phyloP scores from a whole-genome alignment of 2,888 invertebrate genomes.

The Andrena flavipes region DNA sequence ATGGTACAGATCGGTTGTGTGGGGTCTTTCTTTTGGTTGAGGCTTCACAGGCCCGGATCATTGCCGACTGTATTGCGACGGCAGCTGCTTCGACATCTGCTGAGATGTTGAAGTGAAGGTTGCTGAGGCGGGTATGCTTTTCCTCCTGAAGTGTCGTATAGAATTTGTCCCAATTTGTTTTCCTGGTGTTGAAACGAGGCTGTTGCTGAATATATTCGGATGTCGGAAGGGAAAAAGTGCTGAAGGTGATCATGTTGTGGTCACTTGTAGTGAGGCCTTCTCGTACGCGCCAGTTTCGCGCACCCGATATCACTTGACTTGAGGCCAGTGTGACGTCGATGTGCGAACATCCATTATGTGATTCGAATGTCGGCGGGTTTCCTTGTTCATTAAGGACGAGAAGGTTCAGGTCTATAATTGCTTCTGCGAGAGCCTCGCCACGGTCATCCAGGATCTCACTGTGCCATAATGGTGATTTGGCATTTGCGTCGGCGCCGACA shows the following conservation, averaged over 20 bases:
- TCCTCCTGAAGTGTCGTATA: too few species aligned
- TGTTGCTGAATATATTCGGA: too few species aligned
- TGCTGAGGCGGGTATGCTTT: too few species aligned
- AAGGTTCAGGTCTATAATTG: not conserved
- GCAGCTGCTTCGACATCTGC: too few species aligned
- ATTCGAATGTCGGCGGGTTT: not conserved
- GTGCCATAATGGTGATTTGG: not conserved
- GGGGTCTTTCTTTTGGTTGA: too few species aligned
- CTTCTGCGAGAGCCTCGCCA: not conserved
- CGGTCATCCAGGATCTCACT: not conserved
- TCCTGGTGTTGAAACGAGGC: too few species aligned
- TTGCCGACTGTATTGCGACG: too few species aligned
- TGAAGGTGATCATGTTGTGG: not conserved
- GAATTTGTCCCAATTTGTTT: too few species aligned
- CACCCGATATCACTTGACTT: rapidly evolving
- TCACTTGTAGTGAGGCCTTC: constrained; percentile 6
- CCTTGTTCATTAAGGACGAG: not conserved
- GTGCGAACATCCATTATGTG: not conserved
- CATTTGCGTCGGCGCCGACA: not conserved
- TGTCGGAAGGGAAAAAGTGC: not conserved
- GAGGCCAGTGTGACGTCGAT: constrained; percentile 1
- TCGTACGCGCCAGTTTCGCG: not conserved
- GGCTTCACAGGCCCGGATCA: too few species aligned
- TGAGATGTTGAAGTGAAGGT: too few species aligned
- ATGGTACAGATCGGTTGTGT: too few species aligned